A percentile compares a stretch with the other conserved stretches of the same genome.
Conservation (phyloP, 2,888 invertebrate species). For the Cosmopolites sordidus region DNA sequence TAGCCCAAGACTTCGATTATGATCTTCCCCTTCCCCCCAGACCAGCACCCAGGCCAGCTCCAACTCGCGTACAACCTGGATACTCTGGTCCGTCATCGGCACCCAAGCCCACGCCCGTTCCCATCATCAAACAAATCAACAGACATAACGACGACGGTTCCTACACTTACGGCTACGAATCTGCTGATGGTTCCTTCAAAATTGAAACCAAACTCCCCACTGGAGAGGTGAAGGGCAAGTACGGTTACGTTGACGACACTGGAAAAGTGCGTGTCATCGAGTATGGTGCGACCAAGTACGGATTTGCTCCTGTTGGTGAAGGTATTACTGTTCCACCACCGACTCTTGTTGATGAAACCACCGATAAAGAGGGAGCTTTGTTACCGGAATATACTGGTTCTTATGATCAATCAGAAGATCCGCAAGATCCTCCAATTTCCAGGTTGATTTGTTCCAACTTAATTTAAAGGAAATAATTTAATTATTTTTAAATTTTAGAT, state of each 20-base stretch:
- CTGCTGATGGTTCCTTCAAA: conserved; percentile 84
- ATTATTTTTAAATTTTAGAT: conserved; percentile 6
- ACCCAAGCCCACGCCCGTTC: conserved; percentile 60
- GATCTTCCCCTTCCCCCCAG: conserved; percentile 29
- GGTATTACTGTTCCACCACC: conserved; percentile 72
- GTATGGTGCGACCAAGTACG: conserved; percentile 83
- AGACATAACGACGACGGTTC: conserved; percentile 87
- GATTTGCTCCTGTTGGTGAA: conserved; percentile 82
- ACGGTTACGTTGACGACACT: conserved; percentile 81
- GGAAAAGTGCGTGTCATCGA: conserved; percentile 74
- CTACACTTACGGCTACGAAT: conserved; percentile 87
- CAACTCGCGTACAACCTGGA: conserved; percentile 46
- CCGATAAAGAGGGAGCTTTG: conserved; percentile 44
- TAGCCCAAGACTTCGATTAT: conserved; percentile 53
- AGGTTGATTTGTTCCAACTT: not conserved
- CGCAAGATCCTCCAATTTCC: not conserved
- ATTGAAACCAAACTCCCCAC: conserved; percentile 79
- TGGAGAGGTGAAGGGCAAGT: conserved; percentile 86
- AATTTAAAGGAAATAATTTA: no score
- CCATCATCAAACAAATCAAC: conserved; percentile 85
- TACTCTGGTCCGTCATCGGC: conserved; percentile 42
- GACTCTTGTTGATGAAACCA: conserved; percentile 58
- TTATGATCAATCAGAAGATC: conserved; percentile 32
- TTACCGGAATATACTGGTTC: conserved; percentile 48
- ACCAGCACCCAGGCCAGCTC: conserved; percentile 50